A percentile compares a stretch with the other conserved stretches of the same genome.
These are phyloP conservation scores for Perccottus glenii DNA, from an alignment of 2,113 vertebrate species.

Conservation along the genomic window DNA sequence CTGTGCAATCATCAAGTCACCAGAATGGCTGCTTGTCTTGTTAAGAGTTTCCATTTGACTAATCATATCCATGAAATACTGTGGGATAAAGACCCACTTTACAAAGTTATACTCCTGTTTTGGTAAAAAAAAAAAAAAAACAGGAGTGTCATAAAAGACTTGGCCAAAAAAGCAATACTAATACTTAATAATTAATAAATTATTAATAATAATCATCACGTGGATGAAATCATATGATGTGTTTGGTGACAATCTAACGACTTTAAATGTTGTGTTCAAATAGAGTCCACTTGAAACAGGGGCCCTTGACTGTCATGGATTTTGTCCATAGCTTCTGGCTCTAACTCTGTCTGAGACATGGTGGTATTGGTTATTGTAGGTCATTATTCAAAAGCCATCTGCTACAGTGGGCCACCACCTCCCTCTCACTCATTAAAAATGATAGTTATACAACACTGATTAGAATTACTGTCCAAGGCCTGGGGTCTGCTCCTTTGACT, in stretches of 20 bases:
- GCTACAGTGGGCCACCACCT: conserved; percentile 20
- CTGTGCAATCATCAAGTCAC: neutral
- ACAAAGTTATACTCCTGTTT: too few relatives aligned
- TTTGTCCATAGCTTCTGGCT: conserved; percentile 25
- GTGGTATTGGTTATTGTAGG: conserved; percentile 14
- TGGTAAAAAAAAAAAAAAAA: too few relatives aligned
- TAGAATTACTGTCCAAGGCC: conserved; percentile 15
- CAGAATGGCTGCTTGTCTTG: neutral
- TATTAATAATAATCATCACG: too few relatives aligned
- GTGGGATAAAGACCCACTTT: too few relatives aligned
- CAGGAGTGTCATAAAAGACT: too few relatives aligned
- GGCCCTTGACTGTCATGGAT: conserved; percentile 4
- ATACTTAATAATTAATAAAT: too few relatives aligned
- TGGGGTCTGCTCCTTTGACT: conserved; percentile 22
- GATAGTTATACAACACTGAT: conserved; percentile 25
- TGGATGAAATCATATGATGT: too few relatives aligned
- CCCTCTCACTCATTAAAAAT: conserved; percentile 30
- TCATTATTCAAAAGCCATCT: conserved; percentile 38
- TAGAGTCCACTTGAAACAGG: neutral
- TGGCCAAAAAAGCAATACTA: too few relatives aligned
- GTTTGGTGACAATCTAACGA: too few relatives aligned
- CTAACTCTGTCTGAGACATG: neutral
- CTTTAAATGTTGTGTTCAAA: too few relatives aligned
- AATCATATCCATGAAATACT: too few relatives aligned
- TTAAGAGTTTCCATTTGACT: neutral